Conservation (phyloP, 2,113 vertebrate species). For the Orycteropus afer region DNA sequence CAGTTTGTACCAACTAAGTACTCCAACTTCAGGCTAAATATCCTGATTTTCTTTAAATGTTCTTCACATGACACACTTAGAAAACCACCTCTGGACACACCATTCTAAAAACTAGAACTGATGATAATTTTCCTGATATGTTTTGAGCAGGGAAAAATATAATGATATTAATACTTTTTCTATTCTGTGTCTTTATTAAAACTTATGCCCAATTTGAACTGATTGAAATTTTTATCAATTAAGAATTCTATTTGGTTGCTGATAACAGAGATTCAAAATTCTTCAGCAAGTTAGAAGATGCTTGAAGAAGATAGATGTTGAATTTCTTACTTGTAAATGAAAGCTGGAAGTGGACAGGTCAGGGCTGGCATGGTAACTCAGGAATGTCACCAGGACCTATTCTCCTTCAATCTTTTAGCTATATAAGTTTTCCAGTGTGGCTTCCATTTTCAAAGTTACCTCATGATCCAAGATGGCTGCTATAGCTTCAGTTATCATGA, state of each 20-base stretch:
- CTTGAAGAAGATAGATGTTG: not conserved
- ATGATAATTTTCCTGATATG: not conserved
- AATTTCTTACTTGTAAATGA: not conserved
- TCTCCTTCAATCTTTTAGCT: not conserved
- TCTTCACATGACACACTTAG: not conserved
- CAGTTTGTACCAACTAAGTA: not conserved
- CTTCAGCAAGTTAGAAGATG: not conserved
- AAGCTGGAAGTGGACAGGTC: not conserved
- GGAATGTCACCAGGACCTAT: not conserved
- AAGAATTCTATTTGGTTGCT: not conserved
- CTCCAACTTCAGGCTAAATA: not conserved
- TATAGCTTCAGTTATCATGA: not conserved
- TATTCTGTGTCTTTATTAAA: not conserved
- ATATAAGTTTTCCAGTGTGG: not conserved
- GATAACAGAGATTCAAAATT: not conserved
- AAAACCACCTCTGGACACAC: not conserved
- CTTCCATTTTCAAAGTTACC: not conserved
- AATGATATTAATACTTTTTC: not conserved
- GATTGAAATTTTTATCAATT: not conserved
- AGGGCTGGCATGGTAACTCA: not conserved
- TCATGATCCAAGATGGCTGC: not conserved
- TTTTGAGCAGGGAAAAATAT: not conserved
- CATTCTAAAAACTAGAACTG: constrained; percentile 5
- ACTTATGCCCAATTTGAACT: not conserved
- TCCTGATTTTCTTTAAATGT: not conserved